These are phyloP conservation scores for Amphimedon queenslandica DNA, from an alignment of 37 sponge, comb jelly and placozoan genomes.

Conservation along the genomic window DNA sequence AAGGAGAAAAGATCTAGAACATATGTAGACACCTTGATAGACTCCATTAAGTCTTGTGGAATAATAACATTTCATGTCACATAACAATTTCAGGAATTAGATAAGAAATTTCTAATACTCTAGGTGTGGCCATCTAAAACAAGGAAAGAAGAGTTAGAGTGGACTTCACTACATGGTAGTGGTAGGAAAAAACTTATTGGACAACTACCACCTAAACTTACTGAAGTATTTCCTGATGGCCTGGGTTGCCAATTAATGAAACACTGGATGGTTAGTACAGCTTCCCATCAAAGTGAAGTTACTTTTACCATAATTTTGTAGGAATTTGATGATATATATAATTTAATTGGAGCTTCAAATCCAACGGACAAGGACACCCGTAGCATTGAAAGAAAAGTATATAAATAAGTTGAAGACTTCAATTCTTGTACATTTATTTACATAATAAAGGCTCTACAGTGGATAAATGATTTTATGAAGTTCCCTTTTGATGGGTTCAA, in stretches of 20 bases:
- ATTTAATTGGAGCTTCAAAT: no score
- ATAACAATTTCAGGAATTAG: neutral
- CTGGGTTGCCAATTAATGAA: neutral
- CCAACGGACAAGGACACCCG: no score
- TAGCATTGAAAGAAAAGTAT: no score
- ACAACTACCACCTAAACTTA: conserved; percentile 7
- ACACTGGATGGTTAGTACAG: neutral
- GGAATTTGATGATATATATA: conserved; percentile 1
- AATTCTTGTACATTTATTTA: no score
- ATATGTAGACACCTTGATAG: no score
- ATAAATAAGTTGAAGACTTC: no score
- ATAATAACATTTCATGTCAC: neutral
- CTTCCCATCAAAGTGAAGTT: neutral
- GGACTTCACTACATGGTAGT: no score
- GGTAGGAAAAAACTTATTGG: conserved; percentile 1
- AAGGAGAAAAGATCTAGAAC: no score
- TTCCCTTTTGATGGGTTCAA: neutral
- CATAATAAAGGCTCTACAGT: no score
- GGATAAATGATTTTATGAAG: neutral
- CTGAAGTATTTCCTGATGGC: neutral
- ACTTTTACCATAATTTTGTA: neutral
- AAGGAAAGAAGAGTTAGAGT: conserved; percentile 3
- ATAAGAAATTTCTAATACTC: neutral
- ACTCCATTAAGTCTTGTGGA: no score
- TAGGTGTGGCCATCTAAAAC: neutral